Evolutionary conservation across 2,888 invertebrate genomes (phyloP).

Genomic region (Fragum whitleyi): DNA sequence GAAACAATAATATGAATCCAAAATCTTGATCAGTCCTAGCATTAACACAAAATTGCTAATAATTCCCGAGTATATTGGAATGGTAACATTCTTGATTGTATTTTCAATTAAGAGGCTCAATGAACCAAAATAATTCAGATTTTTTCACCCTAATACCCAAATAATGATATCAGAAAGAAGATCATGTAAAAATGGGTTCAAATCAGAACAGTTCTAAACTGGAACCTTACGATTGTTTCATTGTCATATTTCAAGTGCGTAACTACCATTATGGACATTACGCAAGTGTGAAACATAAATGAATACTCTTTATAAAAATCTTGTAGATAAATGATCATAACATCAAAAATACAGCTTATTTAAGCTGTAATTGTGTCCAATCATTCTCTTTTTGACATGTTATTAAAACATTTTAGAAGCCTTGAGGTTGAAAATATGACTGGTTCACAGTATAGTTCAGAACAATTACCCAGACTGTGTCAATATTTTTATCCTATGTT

Average conservation of each 20-base stretch:
- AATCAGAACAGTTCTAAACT: no score
- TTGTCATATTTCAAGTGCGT: no score
- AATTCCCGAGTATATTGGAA: not conserved
- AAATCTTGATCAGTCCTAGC: no score
- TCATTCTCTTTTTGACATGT: slow-evolving; percentile 1
- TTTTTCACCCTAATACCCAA: slow-evolving; percentile 19
- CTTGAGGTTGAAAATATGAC: slow-evolving; percentile 8
- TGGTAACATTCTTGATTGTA: not conserved
- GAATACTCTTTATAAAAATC: no score
- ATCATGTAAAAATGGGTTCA: not conserved
- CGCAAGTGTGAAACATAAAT: no score
- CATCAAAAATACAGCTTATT: no score
- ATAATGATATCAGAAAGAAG: slow-evolving; percentile 8
- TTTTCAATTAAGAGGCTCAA: slow-evolving; percentile 2
- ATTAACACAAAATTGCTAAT: not conserved
- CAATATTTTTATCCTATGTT: slow-evolving; percentile 6
- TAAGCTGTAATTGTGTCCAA: no score
- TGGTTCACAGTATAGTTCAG: not conserved
- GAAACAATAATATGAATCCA: no score
- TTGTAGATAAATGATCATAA: no score
- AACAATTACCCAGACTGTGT: not conserved
- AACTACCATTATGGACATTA: no score
- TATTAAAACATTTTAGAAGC: not conserved
- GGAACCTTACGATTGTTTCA: no score
- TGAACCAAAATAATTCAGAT: slow-evolving; percentile 21